Conservation (phyloP, 1,140 invertebrate species). For the Ctenoplectra terminalis region DNA sequence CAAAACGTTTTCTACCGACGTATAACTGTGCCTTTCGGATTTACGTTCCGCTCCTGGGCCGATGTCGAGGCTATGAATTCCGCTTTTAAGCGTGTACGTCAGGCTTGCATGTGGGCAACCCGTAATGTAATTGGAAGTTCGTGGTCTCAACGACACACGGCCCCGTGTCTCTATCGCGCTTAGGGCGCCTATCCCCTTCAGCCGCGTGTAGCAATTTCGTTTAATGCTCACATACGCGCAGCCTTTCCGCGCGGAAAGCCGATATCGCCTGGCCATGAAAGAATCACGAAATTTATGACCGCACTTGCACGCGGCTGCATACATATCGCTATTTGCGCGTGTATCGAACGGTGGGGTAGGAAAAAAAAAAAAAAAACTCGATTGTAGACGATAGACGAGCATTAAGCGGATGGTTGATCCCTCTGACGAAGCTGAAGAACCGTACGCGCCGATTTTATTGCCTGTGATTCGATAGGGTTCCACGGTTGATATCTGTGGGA, state of each 20-base stretch:
- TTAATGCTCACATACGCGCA: conserved; percentile 51
- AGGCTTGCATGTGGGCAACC: conserved; percentile 40
- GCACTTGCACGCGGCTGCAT: conserved; percentile 50
- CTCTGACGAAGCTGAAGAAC: neutral
- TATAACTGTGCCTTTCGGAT: conserved; percentile 23
- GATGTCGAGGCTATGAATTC: conserved; percentile 24
- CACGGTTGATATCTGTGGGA: too few relatives aligned
- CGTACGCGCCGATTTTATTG: neutral
- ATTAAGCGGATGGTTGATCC: neutral
- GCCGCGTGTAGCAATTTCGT: conserved; percentile 48
- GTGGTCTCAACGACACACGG: conserved; percentile 32
- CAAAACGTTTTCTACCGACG: conserved; percentile 10
- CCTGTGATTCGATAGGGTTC: too few relatives aligned
- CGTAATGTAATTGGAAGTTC: conserved; percentile 57
- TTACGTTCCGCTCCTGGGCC: neutral
- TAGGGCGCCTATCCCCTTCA: neutral
- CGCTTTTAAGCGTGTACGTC: conserved; percentile 27
- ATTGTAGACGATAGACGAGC: neutral
- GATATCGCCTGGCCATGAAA: conserved; percentile 52
- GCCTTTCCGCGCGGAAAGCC: conserved; percentile 51
- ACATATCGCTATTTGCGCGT: conserved; percentile 39
- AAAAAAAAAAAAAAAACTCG: neutral
- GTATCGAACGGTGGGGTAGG: neutral
- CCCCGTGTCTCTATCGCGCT: conserved; percentile 33
- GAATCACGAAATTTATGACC: conserved; percentile 58